Base-by-base conservation (phyloP, 2,113 vertebrate species). In the Urocynchramus pylzowi region DNA sequence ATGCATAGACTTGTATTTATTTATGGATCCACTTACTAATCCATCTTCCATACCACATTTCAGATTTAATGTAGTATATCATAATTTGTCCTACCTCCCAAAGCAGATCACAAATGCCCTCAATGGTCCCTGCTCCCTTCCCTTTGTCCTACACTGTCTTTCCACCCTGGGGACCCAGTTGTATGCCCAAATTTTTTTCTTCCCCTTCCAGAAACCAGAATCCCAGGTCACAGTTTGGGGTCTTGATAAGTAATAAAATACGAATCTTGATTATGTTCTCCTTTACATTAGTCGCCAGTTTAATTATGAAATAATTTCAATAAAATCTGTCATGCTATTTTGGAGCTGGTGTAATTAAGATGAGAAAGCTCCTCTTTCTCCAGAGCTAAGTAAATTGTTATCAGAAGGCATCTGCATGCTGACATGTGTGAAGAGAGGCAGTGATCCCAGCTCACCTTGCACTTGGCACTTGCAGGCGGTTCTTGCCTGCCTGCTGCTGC, bases 381-480 rank as follows among this genome's bases (percentile, higher is more conserved):
- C 74, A 41, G 33, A 52, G 61, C 67, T 92, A 93, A 96, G 27
- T 91, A 80, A 89, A 85, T 91, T 81, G 80, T 95, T 96, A 79
- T 45, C 87, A 95, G 81, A 82, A 83, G 78, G 41, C 87, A 93
- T 65, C 61, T 96, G 93, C 47, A 33, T 28, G 53, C 50, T 91
- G 91, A 79, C 91, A 89, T 24, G 89, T 91, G 89, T 76, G 89
- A 94, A 93, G 59, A 87, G 84, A 89, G 53, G 57, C 63, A 78
- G 44, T 28, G 69, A 65, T 89, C 94, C 84, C 93, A 87, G 78
- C 77, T 95, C 94, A 79, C 87, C 45, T 67, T 84, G 81, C 37
- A 79, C 69, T 91, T 96, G 89, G 74, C 87, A 89, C 68, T 65
- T 64, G 26, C 60, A 82, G n/a, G 22, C 28, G 0, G 7, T 60